Conservation (phyloP, 92 coral and sea anemone genomes). For the Bergia sp. region DNA sequence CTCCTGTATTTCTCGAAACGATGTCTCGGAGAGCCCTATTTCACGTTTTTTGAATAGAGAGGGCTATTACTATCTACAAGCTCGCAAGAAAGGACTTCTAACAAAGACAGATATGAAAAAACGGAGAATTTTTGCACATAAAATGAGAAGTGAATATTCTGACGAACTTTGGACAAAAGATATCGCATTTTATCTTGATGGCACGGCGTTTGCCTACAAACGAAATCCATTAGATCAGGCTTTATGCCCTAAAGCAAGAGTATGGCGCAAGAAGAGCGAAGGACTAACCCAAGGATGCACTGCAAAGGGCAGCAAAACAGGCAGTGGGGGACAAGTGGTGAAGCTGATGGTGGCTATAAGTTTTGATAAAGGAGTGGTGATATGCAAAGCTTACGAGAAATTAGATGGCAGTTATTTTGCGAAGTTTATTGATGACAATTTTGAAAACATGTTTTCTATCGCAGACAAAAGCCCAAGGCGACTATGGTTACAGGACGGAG, state of each 20-base stretch:
- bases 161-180: slow-evolving; percentile 24
- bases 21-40: background rate
- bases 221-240: slow-evolving; percentile 30
- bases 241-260: slow-evolving; percentile 25
- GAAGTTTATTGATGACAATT: too few species aligned
- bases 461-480: too few species aligned
- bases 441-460: too few species aligned
- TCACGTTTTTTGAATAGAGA: background rate
- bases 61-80: slow-evolving; percentile 46
- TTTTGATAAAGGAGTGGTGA: too few species aligned
- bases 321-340: background rate
- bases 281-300: slow-evolving; percentile 14
- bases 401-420: too few species aligned
- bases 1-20: background rate
- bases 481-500: too few species aligned
- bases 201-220: slow-evolving; percentile 25
- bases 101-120: slow-evolving; percentile 7
- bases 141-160: slow-evolving; percentile 12
- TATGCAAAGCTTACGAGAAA: too few species aligned
- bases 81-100: slow-evolving; percentile 37
- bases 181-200: slow-evolving; percentile 27
- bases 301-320: background rate
- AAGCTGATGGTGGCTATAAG: too few species aligned
- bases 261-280: slow-evolving; percentile 36
- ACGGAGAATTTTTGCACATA: slow-evolving; percentile 3